Base-by-base conservation (phyloP, 2,113 vertebrate species). In the Pseudopodoces humilis region DNA sequence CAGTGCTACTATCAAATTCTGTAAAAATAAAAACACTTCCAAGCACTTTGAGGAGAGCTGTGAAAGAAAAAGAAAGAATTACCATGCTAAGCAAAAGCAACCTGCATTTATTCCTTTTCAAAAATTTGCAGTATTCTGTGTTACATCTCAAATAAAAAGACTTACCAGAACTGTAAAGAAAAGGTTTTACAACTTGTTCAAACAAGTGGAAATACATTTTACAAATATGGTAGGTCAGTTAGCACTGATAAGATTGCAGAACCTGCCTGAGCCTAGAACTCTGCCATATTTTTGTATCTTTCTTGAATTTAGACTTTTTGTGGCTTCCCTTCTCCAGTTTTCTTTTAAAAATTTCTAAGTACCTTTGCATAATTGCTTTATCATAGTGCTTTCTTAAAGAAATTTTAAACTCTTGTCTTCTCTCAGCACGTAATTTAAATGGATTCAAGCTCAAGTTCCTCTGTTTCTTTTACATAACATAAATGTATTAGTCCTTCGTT, bases 401-500 rank as follows among this genome's bases (percentile, higher is more conserved):
- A 78, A 67, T 52, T 31, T 50, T 52, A 8, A 20, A 2, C 1
- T 35, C 11, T 59, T 67, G 6, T 70, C 41, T 63, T 50, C 16
- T 84, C 4, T 20, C 13, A 41, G 10, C 2, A 71, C n/a, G 53
- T 52, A 70, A 35, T 2, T 47, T 15, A 55, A 83, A 77, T 47
- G 8, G 5, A 44, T 80, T 44, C 20, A 52, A 46, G 5, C 2
- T 65, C 30, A 53, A 44, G 3, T 56, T 70, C 30, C 3, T 55
- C 19, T 10, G 4, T 58, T 60, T 83, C 13, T 11, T 58, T n/a
- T 43, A 5, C 4, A 8, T 23, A 28, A 11, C 3, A 9, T 31
- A 68, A 43, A 44, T 39, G 0, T 9, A 58, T 47, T 37, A 15
- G 7, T 3, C 9, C 9, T 31, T 62, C 41, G 3, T 62, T 13